Evolutionary conservation across 2,888 invertebrate species (phyloP), one percentile per base, ranked within the genome.

Genomic region (Melikaiella ostensackeni): DNA sequence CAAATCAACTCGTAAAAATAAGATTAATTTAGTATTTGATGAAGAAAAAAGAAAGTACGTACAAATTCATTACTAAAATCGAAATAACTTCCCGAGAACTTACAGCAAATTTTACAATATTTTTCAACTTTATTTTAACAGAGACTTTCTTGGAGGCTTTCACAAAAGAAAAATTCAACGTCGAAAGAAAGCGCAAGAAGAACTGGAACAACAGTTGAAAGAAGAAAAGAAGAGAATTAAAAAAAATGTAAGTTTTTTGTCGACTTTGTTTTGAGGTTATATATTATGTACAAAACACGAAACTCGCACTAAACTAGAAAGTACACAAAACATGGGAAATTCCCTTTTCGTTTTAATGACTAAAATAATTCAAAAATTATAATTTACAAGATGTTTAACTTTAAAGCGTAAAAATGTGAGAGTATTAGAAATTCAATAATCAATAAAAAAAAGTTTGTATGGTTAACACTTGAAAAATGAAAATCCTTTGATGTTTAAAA

Each of bases 121-220:
- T 59, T 66, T 66, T 70, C 33, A 55, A 59, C 55, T 76, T 91
- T 93, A 76, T 59, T 59, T 27, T 1, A 9, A 24, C 88, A 97
- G 97, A 87, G 96, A 97, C 64, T 97, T 96, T 89, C 91, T 97
- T 38, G 95, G 95, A 82, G 97, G 97, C 2, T 97, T 97, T 89
- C 96, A 94, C 64, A 97, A 96, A 92, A 93, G 97, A 81, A 97
- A 97, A 89, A 91, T 96, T 63, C 95, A 96, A 89, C 93, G 97
- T 64, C 94, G 95, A 87, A 95, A 95, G 85, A 94, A 95, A 84
- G 96, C 96, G 0, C 94, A 96, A 87, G 95, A 95, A 82, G 94
- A 96, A 83, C 90, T 97, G 50, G 94, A 96, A 83, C 92, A 93
- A 55, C 93, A 95, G 84, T 90, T 97, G 4, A 96, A 96, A 89